Percentiles rank a stretch among this genome's conserved stretches.
Evolutionary conservation across 2,888 invertebrate species (phyloP).

Genomic region (Hipparchia sbordonii): DNA sequence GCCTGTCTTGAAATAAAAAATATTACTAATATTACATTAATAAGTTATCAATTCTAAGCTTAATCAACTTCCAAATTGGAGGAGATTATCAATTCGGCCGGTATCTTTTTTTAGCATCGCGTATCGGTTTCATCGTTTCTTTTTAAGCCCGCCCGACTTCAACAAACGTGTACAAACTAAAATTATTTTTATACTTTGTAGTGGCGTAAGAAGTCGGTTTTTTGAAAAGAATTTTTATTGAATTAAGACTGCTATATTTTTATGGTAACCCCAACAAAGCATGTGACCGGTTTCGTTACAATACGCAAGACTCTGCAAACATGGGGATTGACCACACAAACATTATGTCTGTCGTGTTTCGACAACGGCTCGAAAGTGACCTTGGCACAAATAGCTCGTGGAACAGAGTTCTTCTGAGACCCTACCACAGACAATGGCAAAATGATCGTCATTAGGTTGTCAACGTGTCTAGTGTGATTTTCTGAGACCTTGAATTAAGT

Average conservation of each 20-base stretch:
- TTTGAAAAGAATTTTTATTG: too few species aligned
- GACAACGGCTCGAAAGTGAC: slow-evolving; percentile 47
- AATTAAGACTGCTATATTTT: not conserved
- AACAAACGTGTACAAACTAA: too few species aligned
- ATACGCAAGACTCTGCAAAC: slow-evolving; percentile 37
- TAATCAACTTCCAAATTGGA: too few species aligned
- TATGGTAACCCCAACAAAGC: slow-evolving; percentile 17
- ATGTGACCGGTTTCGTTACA: slow-evolving; percentile 28
- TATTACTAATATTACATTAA: too few species aligned
- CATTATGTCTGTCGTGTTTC: slow-evolving; percentile 39
- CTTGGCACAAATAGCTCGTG: slow-evolving; percentile 49
- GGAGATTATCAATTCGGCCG: too few species aligned
- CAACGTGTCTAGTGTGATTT: slow-evolving; percentile 9
- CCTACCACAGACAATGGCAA: slow-evolving; percentile 12
- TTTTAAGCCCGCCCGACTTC: too few species aligned
- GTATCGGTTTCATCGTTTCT: too few species aligned
- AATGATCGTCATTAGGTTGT: slow-evolving; percentile 22
- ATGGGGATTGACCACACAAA: slow-evolving; percentile 29
- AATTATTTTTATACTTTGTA: too few species aligned
- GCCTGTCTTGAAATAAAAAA: too few species aligned
- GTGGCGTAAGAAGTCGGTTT: too few species aligned
- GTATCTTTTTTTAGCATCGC: too few species aligned
- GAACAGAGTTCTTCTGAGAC: slow-evolving; percentile 14
- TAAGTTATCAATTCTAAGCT: too few species aligned
- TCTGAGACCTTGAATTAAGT: slow-evolving; percentile 11